A percentile compares a stretch with the other conserved stretches of the same genome.
Conservation (phyloP, 2,113 vertebrate species). For the Addax nasomaculatus region DNA sequence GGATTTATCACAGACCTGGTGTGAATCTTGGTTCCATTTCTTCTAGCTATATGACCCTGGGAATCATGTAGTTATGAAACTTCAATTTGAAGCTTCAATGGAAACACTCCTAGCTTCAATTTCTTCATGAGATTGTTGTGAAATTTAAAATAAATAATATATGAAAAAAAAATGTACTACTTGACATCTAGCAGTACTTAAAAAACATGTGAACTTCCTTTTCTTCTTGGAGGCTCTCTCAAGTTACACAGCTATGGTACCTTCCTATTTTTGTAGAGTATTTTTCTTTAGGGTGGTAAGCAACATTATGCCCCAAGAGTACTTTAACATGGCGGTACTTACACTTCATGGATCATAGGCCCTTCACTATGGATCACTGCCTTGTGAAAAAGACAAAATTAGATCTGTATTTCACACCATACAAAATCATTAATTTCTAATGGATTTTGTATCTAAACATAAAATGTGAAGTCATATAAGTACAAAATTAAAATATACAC, state of each 20-base stretch:
- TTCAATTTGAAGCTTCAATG: background rate
- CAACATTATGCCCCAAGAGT: background rate
- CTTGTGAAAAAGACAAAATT: background rate
- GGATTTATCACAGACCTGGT: background rate
- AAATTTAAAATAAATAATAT: slow-evolving; percentile 4
- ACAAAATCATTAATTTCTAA: background rate
- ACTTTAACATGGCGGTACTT: background rate
- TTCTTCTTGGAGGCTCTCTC: background rate
- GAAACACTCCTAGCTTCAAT: background rate
- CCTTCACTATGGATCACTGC: background rate
- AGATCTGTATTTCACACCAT: background rate
- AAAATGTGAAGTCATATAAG: background rate
- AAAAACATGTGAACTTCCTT: background rate
- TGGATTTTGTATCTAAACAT: background rate
- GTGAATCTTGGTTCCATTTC: background rate
- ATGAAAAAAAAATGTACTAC: background rate
- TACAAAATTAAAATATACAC: background rate
- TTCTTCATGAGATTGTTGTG: background rate
- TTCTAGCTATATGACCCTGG: background rate
- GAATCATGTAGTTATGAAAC: background rate
- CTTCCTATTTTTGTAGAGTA: background rate
- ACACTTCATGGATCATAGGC: background rate
- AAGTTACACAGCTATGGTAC: background rate
- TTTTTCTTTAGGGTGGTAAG: background rate
- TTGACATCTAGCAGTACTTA: background rate